Conservation (phyloP, 2,113 vertebrate genomes). For the Gasterosteus nipponicus region DNA sequence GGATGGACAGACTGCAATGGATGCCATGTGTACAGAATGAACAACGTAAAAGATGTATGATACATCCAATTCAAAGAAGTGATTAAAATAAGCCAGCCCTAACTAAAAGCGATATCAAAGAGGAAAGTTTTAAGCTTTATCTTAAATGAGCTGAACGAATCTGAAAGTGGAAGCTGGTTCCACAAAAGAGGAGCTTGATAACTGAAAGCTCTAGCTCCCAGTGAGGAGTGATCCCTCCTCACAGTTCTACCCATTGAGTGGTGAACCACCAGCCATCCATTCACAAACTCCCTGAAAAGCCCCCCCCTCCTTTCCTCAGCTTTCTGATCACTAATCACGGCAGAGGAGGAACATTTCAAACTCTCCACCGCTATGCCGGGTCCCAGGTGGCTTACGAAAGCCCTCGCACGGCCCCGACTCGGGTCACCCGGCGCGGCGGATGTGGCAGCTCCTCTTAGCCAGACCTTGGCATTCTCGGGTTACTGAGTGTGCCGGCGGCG, state of each 20-base stretch:
- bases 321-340: constrained; percentile 38
- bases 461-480: constrained; percentile 66
- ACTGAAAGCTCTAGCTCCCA: too few species aligned
- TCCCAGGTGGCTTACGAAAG: constrained; percentile 41
- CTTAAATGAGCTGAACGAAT: too few species aligned
- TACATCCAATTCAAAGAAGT: too few species aligned
- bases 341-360: constrained; percentile 36
- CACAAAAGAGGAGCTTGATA: too few species aligned
- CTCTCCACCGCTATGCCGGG: constrained; percentile 38
- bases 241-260: constrained; percentile 14
- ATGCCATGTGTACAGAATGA: too few species aligned
- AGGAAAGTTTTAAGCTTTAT: too few species aligned
- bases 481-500: constrained; percentile 60
- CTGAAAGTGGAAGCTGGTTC: too few species aligned
- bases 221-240: constrained; percentile 7
- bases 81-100: too few species aligned
- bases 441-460: constrained; percentile 58
- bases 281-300: constrained; percentile 27
- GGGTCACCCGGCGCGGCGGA: constrained; percentile 31
- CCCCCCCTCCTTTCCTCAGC: constrained; percentile 5
- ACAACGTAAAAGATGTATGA: too few species aligned
- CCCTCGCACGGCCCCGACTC: constrained; percentile 3
- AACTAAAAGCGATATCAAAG: too few species aligned
- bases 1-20: too few species aligned
- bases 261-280: constrained; percentile 25